A percentile compares a stretch with the other conserved stretches of the same genome.
These are phyloP conservation scores for Scaptomyza caliginosa DNA, from an alignment of 2,888 invertebrate species.

Conservation along the genomic window DNA sequence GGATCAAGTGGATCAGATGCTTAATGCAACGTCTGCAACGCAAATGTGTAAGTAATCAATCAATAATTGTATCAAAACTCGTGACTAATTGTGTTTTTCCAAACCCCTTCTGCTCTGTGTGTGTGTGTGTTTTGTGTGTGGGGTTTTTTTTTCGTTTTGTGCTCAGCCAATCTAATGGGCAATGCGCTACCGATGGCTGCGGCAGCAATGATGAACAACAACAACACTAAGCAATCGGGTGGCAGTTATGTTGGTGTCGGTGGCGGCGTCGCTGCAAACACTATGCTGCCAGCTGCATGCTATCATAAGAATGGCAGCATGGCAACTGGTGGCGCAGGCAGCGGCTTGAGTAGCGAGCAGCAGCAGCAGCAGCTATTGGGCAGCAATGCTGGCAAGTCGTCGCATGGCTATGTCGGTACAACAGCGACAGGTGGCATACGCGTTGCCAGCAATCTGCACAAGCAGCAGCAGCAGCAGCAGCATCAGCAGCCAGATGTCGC, in stretches of 20 bases:
- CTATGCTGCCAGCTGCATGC: slow-evolving; percentile 35
- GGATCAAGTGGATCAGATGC: slow-evolving; percentile 54
- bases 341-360: slow-evolving; percentile 11
- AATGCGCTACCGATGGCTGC: slow-evolving; percentile 55
- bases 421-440: slow-evolving; percentile 82
- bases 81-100: neutral
- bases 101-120: slow-evolving; percentile 4
- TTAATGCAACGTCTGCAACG: slow-evolving; percentile 46
- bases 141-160: neutral
- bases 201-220: slow-evolving; percentile 75
- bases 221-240: slow-evolving; percentile 68
- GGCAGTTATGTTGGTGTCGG: slow-evolving; percentile 36
- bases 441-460: slow-evolving; percentile 83
- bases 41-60: slow-evolving; percentile 67
- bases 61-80: neutral
- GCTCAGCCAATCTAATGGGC: slow-evolving; percentile 52
- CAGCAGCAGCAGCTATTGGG: slow-evolving; percentile 5
- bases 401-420: slow-evolving; percentile 37
- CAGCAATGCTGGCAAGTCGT: slow-evolving; percentile 23
- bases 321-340: slow-evolving; percentile 29
- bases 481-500: slow-evolving; percentile 62
- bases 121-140: neutral
- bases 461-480: slow-evolving; percentile 39
- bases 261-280: slow-evolving; percentile 27
- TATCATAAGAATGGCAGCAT: slow-evolving; percentile 44